Conservation (phyloP, 2,888 invertebrate species). For the Stenurella melanura region DNA sequence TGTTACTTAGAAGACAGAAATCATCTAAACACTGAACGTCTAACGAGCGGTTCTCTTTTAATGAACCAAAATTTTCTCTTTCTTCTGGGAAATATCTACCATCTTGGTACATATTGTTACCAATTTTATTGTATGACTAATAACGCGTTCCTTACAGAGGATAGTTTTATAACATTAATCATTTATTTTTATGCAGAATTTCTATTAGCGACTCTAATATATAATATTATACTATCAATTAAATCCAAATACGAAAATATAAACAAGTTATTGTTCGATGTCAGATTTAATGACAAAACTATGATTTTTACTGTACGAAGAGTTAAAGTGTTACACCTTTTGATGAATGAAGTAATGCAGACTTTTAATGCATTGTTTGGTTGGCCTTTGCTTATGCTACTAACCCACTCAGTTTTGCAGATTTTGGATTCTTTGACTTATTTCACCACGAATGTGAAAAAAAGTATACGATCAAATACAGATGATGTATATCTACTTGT, state of each 20-base stretch:
- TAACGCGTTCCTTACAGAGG: neutral
- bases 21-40: neutral
- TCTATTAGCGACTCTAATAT: neutral
- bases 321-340: neutral
- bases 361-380: constrained; percentile 2
- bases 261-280: neutral
- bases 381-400: neutral
- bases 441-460: neutral
- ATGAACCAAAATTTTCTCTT: neutral
- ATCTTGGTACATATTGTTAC: neutral
- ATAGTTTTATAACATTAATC: neutral
- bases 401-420: neutral
- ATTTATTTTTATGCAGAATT: neutral
- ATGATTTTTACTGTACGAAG: neutral
- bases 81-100: neutral
- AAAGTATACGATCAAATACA: neutral
- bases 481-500: neutral
- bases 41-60: neutral
- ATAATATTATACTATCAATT: neutral
- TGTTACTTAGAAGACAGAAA: neutral
- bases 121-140: neutral
- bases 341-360: neutral
- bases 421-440: neutral
- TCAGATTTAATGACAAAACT: neutral
- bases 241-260: neutral